Conservation (phyloP, 1,140 invertebrate species). For the Bombus superbus region DNA sequence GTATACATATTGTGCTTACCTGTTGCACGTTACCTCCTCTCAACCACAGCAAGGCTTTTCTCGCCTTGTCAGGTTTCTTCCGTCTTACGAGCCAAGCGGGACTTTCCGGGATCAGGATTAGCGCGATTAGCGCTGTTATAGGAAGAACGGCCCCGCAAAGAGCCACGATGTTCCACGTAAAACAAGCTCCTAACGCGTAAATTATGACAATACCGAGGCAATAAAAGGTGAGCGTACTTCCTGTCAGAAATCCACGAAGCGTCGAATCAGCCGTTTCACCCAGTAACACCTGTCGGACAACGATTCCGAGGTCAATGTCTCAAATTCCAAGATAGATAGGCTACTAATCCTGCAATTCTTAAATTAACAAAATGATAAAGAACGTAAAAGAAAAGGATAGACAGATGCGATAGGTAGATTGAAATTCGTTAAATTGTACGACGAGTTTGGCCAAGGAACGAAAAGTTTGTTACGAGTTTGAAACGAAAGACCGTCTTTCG, state of each 20-base stretch:
- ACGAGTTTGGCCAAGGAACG: too few relatives aligned
- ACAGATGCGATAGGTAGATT: too few relatives aligned
- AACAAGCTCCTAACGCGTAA: conserved; percentile 85
- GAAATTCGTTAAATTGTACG: too few relatives aligned
- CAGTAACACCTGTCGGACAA: conserved; percentile 84
- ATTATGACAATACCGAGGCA: conserved; percentile 88
- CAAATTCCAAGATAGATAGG: neutral
- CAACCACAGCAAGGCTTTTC: conserved; percentile 86
- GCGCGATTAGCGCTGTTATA: conserved; percentile 82
- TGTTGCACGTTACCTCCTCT: conserved; percentile 84
- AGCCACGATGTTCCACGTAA: conserved; percentile 87
- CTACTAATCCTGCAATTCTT: neutral
- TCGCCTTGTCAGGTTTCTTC: conserved; percentile 85
- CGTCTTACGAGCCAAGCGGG: conserved; percentile 88
- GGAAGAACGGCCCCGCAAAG: conserved; percentile 85
- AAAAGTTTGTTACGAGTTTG: too few relatives aligned
- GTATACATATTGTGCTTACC: conserved; percentile 59
- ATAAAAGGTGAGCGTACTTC: conserved; percentile 87
- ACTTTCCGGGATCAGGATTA: conserved; percentile 88
- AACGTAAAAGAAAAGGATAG: neutral
- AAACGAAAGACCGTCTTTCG: too few relatives aligned
- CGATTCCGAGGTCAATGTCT: neutral
- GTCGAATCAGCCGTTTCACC: conserved; percentile 89
- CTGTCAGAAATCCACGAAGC: conserved; percentile 86
- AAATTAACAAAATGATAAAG: neutral